Conservation (phyloP, 2,113 vertebrate genomes). For the Bungarus multicinctus region DNA sequence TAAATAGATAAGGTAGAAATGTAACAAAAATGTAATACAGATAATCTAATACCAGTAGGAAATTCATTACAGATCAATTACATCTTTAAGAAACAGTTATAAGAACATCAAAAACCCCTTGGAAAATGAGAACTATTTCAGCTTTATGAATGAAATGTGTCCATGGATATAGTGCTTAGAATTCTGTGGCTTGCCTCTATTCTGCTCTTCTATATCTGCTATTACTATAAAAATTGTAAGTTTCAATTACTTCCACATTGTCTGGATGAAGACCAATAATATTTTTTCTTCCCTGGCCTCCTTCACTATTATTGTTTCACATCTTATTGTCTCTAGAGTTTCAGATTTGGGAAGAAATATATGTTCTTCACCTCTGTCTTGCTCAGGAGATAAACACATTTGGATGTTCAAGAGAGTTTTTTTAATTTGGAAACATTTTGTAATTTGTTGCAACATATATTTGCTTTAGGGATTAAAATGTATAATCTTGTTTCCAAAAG, state of each 20-base stretch:
- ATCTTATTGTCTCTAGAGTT: constrained; percentile 14
- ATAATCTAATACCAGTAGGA: neutral
- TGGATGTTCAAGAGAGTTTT: neutral
- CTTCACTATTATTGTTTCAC: constrained; percentile 40
- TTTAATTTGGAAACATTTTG: neutral
- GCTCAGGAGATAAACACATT: neutral
- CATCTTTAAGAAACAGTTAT: neutral
- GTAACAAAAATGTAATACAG: neutral
- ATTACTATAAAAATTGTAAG: constrained; percentile 41
- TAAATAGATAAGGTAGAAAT: neutral
- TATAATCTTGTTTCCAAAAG: neutral
- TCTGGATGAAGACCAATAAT: constrained; percentile 38
- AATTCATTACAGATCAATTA: neutral
- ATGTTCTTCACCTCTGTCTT: constrained; percentile 21
- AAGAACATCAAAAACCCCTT: neutral
- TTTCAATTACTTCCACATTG: constrained; percentile 56
- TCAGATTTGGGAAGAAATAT: constrained; percentile 18
- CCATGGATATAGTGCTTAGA: neutral
- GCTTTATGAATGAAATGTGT: constrained; percentile 3
- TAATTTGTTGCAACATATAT: neutral
- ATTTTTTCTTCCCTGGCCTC: constrained; percentile 4
- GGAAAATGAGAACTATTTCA: constrained; percentile 16
- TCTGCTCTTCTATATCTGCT: constrained; percentile 27
- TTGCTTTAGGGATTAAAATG: neutral
- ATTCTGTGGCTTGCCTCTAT: constrained; percentile 13